These are phyloP conservation scores for Sphaerophoria taeniata DNA, from an alignment of 2,888 invertebrate genomes.

Conservation along the genomic window DNA sequence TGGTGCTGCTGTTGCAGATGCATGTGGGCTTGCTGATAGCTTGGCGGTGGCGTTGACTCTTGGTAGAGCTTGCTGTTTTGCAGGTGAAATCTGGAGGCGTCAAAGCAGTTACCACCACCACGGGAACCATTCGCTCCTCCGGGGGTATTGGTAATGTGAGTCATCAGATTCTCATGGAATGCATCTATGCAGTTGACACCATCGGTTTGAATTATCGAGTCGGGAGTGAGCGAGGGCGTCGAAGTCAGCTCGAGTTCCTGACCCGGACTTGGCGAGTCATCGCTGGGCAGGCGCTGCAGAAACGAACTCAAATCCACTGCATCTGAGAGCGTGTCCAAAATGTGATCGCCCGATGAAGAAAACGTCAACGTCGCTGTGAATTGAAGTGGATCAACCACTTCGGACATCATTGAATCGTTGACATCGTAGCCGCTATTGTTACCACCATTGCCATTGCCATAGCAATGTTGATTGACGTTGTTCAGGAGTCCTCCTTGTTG, in stretches of 20 bases:
- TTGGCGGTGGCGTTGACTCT: conserved; percentile 83
- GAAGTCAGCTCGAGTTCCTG: conserved; percentile 88
- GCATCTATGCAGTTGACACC: conserved; percentile 86
- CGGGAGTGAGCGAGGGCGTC: conserved; percentile 88
- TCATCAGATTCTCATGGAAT: conserved; percentile 89
- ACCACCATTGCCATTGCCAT: conserved; percentile 83
- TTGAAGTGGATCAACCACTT: conserved; percentile 90
- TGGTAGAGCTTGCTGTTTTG: conserved; percentile 87
- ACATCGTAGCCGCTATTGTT: conserved; percentile 83
- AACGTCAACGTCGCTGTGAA: conserved; percentile 92
- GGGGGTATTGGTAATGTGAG: conserved; percentile 83
- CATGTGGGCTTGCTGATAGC: conserved; percentile 86
- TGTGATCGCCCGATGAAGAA: conserved; percentile 90
- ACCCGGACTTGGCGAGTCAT: conserved; percentile 84
- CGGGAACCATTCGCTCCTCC: conserved; percentile 55
- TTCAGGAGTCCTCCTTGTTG: conserved; percentile 77
- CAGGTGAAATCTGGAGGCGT: conserved; percentile 76
- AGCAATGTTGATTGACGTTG: conserved; percentile 79
- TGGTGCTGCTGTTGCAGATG: conserved; percentile 87
- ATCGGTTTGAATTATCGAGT: conserved; percentile 84
- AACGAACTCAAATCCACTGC: conserved; percentile 91
- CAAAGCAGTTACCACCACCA: conserved; percentile 77
- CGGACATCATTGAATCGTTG: conserved; percentile 89
- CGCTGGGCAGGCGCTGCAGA: conserved; percentile 87
- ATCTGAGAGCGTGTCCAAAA: conserved; percentile 90